Evolutionary conservation across 2,113 vertebrate species (phyloP).

Genomic region (Tachysurus fulvidraco): DNA sequence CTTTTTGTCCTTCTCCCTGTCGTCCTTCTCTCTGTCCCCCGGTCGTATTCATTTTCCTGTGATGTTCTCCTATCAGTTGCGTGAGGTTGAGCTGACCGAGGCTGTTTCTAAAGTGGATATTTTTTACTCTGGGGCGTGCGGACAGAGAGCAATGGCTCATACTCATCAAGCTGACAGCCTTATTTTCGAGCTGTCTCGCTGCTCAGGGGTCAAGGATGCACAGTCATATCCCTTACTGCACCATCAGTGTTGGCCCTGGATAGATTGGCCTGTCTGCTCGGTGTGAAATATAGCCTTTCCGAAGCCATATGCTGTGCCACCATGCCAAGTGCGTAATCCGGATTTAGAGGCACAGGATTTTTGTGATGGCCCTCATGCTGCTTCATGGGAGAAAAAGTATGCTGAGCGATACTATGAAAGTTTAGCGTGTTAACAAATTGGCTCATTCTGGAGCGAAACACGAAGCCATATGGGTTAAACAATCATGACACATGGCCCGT

Average conservation of each 20-base stretch:
- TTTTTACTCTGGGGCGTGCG: slow-evolving; percentile 42
- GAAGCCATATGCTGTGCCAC: slow-evolving; percentile 16
- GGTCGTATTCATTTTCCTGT: slow-evolving; percentile 23
- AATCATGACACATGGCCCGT: not conserved
- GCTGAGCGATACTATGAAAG: not conserved
- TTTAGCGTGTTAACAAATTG: not conserved
- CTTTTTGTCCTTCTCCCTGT: not conserved
- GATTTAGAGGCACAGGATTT: not conserved
- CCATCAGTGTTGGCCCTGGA: slow-evolving; percentile 43
- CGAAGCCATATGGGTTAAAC: not conserved
- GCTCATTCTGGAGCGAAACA: not conserved
- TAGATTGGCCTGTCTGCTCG: slow-evolving; percentile 59
- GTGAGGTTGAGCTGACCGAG: slow-evolving; percentile 45
- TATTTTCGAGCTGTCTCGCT: slow-evolving; percentile 63
- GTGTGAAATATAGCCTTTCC: slow-evolving; percentile 49
- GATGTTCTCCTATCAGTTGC: slow-evolving; percentile 24
- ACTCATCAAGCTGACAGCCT: slow-evolving; percentile 70
- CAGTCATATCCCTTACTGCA: slow-evolving; percentile 46
- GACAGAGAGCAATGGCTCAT: slow-evolving; percentile 62
- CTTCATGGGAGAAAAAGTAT: not conserved
- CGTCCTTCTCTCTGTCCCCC: not conserved
- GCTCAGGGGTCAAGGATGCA: slow-evolving; percentile 49
- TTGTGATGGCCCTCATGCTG: not conserved
- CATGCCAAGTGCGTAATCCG: not conserved
- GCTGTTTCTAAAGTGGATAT: slow-evolving; percentile 65